Conservation (phyloP, 23 tunicate genomes). For the Halocynthia roretzi region DNA sequence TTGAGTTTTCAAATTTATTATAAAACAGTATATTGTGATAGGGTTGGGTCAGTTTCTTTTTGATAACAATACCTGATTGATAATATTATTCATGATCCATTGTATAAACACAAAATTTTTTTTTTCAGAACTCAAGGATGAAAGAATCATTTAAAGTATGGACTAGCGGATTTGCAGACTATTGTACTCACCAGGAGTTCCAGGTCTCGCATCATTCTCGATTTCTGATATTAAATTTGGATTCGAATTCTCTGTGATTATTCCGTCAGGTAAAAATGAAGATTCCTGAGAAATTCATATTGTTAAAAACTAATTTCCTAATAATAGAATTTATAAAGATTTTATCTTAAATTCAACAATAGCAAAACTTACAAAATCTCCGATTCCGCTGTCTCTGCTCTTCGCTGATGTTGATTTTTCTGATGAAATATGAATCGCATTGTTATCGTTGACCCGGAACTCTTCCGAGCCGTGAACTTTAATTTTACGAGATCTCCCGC, state of each 20-base stretch:
- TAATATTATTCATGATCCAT: too few species aligned
- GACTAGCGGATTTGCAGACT: not conserved
- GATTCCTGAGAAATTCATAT: not conserved
- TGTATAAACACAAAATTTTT: too few species aligned
- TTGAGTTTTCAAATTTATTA: not conserved
- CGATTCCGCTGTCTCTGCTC: slow-evolving; percentile 90
- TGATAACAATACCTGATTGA: too few species aligned
- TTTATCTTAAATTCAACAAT: not conserved
- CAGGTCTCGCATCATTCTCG: slow-evolving; percentile 42
- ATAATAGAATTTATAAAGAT: slow-evolving; percentile 5
- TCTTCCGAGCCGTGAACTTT: slow-evolving; percentile 54
- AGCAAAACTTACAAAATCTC: slow-evolving; percentile 50
- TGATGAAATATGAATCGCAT: slow-evolving; percentile 31
- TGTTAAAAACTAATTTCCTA: not conserved
- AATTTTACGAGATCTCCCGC: slow-evolving; percentile 24
- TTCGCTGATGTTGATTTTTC: slow-evolving; percentile 75
- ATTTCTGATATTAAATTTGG: slow-evolving; percentile 48
- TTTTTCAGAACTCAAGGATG: not conserved
- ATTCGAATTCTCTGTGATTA: slow-evolving; percentile 75
- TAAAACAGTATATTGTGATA: too few species aligned
- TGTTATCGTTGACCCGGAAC: slow-evolving; percentile 26
- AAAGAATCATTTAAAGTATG: not conserved
- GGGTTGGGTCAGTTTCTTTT: too few species aligned
- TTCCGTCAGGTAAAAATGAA: slow-evolving; percentile 19
- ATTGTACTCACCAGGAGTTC: slow-evolving; percentile 56